These are phyloP conservation scores for Poecilia latipinna DNA, from an alignment of 2,113 vertebrate genomes.

Conservation along the genomic window DNA sequence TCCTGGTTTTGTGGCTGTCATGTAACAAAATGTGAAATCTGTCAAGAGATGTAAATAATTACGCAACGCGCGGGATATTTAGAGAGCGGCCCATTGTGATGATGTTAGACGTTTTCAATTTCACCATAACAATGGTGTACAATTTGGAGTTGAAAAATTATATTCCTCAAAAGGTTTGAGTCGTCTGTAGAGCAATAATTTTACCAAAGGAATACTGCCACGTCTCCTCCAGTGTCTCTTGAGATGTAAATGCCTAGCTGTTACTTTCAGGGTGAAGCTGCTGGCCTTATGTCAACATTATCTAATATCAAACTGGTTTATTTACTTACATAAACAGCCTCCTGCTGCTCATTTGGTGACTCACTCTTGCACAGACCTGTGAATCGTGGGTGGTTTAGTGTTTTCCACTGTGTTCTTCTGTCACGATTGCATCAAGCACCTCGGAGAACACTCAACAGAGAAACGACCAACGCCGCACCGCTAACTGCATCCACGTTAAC, in stretches of 20 bases:
- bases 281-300: slow-evolving; percentile 35
- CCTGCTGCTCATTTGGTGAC: slow-evolving; percentile 54
- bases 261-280: slow-evolving; percentile 38
- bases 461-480: background rate
- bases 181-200: background rate
- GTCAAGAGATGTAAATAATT: background rate
- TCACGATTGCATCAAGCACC: slow-evolving; percentile 35
- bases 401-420: slow-evolving; percentile 34
- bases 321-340: slow-evolving; percentile 62
- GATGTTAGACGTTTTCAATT: background rate
- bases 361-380: slow-evolving; percentile 55
- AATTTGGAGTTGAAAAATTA: background rate
- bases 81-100: background rate
- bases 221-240: slow-evolving; percentile 7
- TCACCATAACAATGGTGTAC: background rate
- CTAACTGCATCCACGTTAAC: slow-evolving; percentile 1
- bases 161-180: too few relatives aligned
- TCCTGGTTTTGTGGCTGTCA: background rate
- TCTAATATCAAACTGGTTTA: slow-evolving; percentile 48
- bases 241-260: slow-evolving; percentile 33
- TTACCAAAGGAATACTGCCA: background rate
- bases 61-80: background rate
- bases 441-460: background rate
- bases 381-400: slow-evolving; percentile 48
- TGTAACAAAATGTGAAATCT: background rate